phyloP scores from a whole-genome alignment of 1,140 invertebrate species.

The Holotrichia oblita region DNA sequence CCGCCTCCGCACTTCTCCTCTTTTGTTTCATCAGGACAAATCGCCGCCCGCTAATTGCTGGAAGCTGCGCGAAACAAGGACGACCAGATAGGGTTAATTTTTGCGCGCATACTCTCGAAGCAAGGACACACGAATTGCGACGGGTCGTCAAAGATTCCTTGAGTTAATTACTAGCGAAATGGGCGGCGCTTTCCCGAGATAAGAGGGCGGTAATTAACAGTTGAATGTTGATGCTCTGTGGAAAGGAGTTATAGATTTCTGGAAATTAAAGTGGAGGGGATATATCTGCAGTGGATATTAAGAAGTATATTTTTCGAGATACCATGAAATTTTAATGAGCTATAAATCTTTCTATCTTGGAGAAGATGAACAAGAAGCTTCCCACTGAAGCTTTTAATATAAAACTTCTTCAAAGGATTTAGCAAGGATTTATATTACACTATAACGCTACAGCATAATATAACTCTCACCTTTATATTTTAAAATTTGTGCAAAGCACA shows the following conservation, averaged over 20 bases:
- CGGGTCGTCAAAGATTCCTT: background rate
- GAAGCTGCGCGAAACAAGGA: slow-evolving; percentile 25
- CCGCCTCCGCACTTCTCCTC: background rate
- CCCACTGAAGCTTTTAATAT: too few relatives aligned
- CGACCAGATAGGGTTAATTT: slow-evolving; percentile 29
- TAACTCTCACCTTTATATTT: too few relatives aligned
- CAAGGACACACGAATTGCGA: background rate
- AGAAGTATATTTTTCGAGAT: background rate
- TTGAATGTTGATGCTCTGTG: background rate
- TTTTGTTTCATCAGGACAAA: slow-evolving; percentile 26
- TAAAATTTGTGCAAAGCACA: too few relatives aligned
- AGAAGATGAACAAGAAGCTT: too few relatives aligned
- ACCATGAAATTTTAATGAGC: background rate
- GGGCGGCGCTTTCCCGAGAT: background rate
- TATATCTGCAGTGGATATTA: background rate
- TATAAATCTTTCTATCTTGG: too few relatives aligned
- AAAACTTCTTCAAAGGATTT: too few relatives aligned
- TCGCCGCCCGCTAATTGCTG: slow-evolving; percentile 17
- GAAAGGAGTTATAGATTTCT: background rate
- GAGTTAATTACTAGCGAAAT: background rate
- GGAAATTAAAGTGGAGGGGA: background rate
- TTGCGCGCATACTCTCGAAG: slow-evolving; percentile 30
- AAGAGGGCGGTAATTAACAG: slow-evolving; percentile 12
- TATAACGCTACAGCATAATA: too few relatives aligned
- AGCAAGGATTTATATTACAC: too few relatives aligned